phyloP scores from a whole-genome alignment of 2,797 vertebrate genomes.

The Falco novaeseelandiae region DNA sequence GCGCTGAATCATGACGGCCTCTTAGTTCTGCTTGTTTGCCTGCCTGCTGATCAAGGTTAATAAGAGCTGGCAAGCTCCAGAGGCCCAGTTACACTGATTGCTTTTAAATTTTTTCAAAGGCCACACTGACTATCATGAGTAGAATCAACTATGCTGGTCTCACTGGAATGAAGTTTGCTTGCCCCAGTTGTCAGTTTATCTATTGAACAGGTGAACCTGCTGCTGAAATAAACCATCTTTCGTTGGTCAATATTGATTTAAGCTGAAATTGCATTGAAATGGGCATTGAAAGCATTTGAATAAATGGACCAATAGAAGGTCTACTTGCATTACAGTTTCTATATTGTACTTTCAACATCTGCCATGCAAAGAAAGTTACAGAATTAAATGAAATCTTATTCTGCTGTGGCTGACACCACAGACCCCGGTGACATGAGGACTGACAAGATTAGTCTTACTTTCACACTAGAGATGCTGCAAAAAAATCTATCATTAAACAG shows the following conservation, averaged over 20 bases:
- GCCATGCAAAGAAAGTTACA: not conserved
- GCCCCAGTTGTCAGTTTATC: not conserved
- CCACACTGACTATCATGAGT: not conserved
- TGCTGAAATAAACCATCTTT: not conserved
- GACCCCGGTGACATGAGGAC: not conserved
- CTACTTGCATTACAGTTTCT: not conserved
- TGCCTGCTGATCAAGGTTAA: slow-evolving; percentile 38
- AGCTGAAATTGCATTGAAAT: not conserved
- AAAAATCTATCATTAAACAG: not conserved
- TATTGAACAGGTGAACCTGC: not conserved
- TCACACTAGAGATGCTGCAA: not conserved
- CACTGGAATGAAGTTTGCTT: not conserved
- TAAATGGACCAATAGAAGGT: not conserved
- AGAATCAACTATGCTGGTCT: not conserved
- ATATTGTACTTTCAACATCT: not conserved
- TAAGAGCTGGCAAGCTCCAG: slow-evolving; percentile 46
- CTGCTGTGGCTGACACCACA: not conserved
- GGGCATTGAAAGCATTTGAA: not conserved
- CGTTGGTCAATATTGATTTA: not conserved
- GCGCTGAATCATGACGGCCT: not conserved
- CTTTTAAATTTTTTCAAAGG: not conserved
- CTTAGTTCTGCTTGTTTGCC: slow-evolving; percentile 35
- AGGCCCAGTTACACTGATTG: not conserved
- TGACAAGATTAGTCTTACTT: not conserved
- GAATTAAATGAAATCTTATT: not conserved